phyloP scores from a whole-genome alignment of 2,888 invertebrate species.

The Mactromeris polynyma region DNA sequence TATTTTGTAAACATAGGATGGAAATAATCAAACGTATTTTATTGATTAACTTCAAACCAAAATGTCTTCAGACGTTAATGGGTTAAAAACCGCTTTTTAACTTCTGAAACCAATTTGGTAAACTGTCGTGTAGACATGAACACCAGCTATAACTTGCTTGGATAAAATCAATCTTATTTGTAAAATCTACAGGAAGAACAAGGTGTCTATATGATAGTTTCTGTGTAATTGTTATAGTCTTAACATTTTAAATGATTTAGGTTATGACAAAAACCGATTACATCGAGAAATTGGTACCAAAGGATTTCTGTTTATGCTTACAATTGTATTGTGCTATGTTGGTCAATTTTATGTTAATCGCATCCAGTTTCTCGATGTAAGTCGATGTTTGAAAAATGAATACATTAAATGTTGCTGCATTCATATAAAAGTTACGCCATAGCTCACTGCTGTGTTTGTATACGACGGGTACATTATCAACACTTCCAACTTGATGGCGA shows the following conservation, averaged over 20 bases:
- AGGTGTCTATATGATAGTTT: conserved; percentile 10
- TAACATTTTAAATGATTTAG: background rate
- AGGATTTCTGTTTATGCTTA: background rate
- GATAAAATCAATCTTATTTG: background rate
- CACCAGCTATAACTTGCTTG: background rate
- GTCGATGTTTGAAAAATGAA: conserved; percentile 21
- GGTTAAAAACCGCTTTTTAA: background rate
- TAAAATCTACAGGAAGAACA: background rate
- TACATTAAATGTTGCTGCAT: background rate
- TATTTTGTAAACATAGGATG: conserved; percentile 43
- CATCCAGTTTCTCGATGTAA: conserved; percentile 3
- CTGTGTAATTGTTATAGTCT: background rate
- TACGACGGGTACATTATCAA: no score
- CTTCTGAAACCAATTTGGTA: conserved; percentile 26
- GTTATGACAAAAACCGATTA: background rate
- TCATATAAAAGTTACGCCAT: background rate
- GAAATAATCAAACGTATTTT: background rate
- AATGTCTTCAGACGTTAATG: background rate
- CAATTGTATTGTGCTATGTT: conserved; percentile 24
- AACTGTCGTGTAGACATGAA: conserved; percentile 4
- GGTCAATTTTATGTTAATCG: background rate
- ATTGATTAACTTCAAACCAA: background rate
- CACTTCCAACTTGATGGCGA: background rate
- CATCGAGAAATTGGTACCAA: conserved; percentile 22
- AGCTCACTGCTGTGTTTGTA: background rate